Evolutionary conservation across 2,797 vertebrate species (phyloP), one percentile per base, ranked within the genome.

Genomic region (Accipiter superciliosus): DNA sequence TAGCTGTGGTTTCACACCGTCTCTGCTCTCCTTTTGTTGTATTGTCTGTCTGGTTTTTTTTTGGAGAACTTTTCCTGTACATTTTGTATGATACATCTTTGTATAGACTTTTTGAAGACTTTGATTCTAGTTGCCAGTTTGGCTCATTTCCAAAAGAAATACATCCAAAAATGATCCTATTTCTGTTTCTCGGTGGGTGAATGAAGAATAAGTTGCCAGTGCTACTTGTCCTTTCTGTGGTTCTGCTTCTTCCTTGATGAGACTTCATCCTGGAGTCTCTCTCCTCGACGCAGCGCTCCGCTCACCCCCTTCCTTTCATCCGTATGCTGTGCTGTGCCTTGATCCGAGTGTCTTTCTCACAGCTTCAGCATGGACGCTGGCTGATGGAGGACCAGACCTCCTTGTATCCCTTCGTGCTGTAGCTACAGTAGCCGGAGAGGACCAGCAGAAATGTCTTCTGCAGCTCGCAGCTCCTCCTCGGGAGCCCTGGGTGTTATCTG

Each of bases 71-170:
- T 97, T 98, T 97, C 94, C 92, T 98, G 98, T 98, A 98, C 97
- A 98, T 98, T 97, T 98, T 98, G 98, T 98, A 98, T 97, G 94
- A 98, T 98, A 98, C 59, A 97, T 97, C 97, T 98, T 98, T 98
- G 98, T 98, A 98, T 98, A 98, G 98, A 98, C 96, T 98, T 98
- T 98, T 98, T 98, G 97, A 98, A 98, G 95, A 98, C 97, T 98
- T 98, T 98, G 98, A 98, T 97, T 97, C 97, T 98, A 97, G 97
- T 97, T 98, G 97, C 98, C 97, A 97, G 58, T 97, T 97, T 96
- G 98, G 98, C 98, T 98, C 96, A 97, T 98, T 98, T 98, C 97
- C 97, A 97, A 96, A 98, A 98, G 98, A 98, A 98, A 98, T 98
- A 98, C 92, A 98, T 97, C 97, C 71, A 96, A 91, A 98, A 97